These are phyloP conservation scores for Zootoca vivipara DNA, from an alignment of 2,113 vertebrate species.

Conservation along the genomic window DNA sequence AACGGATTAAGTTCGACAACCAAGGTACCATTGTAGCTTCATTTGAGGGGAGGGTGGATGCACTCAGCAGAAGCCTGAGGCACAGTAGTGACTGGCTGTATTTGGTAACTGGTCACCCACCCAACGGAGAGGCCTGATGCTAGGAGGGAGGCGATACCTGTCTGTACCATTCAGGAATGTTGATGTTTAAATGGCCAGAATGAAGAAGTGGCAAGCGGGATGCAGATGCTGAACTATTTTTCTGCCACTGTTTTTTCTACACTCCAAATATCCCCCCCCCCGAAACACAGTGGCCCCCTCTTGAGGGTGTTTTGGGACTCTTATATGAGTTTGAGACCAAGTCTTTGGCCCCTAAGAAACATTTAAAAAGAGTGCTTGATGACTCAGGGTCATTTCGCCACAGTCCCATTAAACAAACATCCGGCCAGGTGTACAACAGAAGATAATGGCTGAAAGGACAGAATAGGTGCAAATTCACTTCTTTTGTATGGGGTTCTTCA, in stretches of 20 bases:
- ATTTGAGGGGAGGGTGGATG: too few species aligned
- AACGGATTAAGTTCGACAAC: too few species aligned
- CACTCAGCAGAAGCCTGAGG: too few species aligned
- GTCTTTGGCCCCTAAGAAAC: background rate
- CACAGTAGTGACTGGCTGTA: too few species aligned
- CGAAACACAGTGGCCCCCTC: too few species aligned
- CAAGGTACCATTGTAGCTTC: too few species aligned
- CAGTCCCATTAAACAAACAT: background rate
- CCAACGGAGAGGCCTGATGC: background rate
- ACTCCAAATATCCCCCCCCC: background rate
- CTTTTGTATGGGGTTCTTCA: conserved; percentile 7
- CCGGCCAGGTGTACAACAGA: conserved; percentile 1
- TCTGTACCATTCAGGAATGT: background rate
- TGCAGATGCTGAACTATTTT: background rate
- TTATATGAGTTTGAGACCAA: background rate
- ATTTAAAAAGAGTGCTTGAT: background rate
- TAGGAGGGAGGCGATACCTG: background rate
- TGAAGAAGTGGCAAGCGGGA: too few species aligned
- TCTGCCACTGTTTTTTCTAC: background rate
- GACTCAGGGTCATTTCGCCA: background rate
- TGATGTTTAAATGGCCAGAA: background rate
- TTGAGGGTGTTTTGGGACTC: background rate
- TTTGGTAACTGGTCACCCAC: too few species aligned
- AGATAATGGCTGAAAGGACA: background rate
- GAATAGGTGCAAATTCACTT: background rate